Evolutionary conservation across 37 sponge, comb jelly and placozoan species (phyloP).

Genomic region (Eunapius fragilis): DNA sequence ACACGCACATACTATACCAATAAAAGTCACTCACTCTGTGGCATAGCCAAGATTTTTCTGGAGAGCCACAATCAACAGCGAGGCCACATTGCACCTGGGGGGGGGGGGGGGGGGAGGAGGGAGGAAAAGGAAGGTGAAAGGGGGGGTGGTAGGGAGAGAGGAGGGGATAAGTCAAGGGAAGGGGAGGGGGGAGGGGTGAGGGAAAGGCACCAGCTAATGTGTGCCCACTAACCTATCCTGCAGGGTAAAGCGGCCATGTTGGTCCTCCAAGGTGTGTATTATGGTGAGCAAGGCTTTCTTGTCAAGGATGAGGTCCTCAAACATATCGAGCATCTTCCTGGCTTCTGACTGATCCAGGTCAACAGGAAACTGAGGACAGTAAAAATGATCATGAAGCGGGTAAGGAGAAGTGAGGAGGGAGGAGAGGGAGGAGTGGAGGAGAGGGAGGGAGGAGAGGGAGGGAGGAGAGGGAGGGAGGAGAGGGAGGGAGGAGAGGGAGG

Average conservation of each 20-base stretch:
- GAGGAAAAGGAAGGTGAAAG: neutral
- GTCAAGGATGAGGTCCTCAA: slow-evolving; percentile 52
- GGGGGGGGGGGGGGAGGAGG: neutral
- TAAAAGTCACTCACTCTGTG: slow-evolving; percentile 79
- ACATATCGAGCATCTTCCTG: neutral
- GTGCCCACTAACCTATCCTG: slow-evolving; percentile 30
- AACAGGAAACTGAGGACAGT: neutral
- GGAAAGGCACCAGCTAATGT: too few species aligned
- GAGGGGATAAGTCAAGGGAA: neutral
- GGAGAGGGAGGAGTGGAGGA: too few species aligned
- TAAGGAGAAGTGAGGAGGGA: too few species aligned
- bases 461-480: too few species aligned
- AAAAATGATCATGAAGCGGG: too few species aligned
- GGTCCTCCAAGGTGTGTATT: slow-evolving; percentile 67
- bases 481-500: too few species aligned
- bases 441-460: too few species aligned
- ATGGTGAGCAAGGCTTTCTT: slow-evolving; percentile 69
- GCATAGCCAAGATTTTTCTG: slow-evolving; percentile 76
- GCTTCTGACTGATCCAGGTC: neutral
- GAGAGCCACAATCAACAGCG: slow-evolving; percentile 85
- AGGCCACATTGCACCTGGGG: slow-evolving; percentile 82
- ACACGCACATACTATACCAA: neutral
- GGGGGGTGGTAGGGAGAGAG: neutral
- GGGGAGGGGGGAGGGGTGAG: too few species aligned
- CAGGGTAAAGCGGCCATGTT: slow-evolving; percentile 34